These are phyloP conservation scores for Anniella stebbinsi DNA, from an alignment of 2,797 vertebrate genomes.

Conservation along the genomic window DNA sequence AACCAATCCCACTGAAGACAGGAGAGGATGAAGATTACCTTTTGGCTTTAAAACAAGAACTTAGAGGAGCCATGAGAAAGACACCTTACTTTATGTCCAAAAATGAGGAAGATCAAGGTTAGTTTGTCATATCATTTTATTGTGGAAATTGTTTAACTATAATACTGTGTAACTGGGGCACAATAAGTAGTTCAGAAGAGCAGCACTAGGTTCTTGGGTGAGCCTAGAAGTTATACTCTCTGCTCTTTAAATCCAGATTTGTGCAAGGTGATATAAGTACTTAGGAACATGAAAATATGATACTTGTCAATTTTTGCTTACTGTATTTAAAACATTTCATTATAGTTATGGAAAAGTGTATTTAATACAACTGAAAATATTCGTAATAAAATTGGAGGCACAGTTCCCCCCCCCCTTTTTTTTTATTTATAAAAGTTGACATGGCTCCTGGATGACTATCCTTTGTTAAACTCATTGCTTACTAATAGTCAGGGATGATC, in stretches of 20 bases:
- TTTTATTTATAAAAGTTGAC: too few species aligned
- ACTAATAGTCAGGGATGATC: too few species aligned
- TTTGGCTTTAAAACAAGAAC: slow-evolving; percentile 92
- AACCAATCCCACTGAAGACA: slow-evolving; percentile 86
- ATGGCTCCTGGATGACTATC: too few species aligned
- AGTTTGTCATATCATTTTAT: slow-evolving; percentile 51
- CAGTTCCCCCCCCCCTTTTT: too few species aligned
- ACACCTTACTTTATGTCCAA: slow-evolving; percentile 86
- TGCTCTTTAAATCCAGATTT: background rate
- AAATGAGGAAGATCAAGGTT: slow-evolving; percentile 80
- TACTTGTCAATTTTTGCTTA: background rate
- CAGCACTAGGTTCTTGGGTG: background rate
- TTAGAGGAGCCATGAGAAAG: slow-evolving; percentile 86
- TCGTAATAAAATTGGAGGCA: too few species aligned
- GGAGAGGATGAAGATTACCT: slow-evolving; percentile 91
- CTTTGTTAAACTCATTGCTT: too few species aligned
- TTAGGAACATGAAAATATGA: background rate
- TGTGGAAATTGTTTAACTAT: background rate
- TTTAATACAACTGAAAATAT: too few species aligned
- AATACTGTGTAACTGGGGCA: background rate
- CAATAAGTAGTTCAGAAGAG: background rate
- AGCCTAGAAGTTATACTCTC: background rate
- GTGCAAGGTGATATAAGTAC: background rate
- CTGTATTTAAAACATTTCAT: too few species aligned
- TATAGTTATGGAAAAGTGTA: too few species aligned